These are phyloP conservation scores for Drosophila bocqueti DNA, from an alignment of 1,140 invertebrate species.

Conservation along the genomic window DNA sequence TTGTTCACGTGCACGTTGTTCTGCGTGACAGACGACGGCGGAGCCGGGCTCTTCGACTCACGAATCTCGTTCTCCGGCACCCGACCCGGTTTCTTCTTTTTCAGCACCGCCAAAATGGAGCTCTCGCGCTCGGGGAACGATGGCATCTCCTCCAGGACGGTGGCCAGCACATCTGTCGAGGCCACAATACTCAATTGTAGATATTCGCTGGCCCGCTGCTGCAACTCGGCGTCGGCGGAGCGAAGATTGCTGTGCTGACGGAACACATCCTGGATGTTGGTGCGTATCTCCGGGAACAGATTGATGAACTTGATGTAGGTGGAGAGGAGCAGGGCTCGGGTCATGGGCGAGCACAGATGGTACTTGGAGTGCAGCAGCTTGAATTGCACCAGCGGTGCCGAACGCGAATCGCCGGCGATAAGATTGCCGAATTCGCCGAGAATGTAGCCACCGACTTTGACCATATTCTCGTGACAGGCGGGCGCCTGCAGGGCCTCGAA, in stretches of 20 bases:
- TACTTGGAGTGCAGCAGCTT: conserved; percentile 99
- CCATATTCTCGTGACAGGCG: conserved; percentile 99
- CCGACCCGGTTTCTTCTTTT: conserved; percentile 98
- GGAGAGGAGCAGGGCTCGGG: conserved; percentile 97
- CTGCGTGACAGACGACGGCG: conserved; percentile 85
- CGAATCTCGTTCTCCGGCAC: conserved; percentile 94
- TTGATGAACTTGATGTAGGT: conserved; percentile 99
- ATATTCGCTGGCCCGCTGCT: conserved; percentile 99
- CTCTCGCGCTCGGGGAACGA: conserved; percentile 99
- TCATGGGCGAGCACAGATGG: conserved; percentile 98
- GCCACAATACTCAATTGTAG: conserved; percentile 98
- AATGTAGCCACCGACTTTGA: conserved; percentile 99
- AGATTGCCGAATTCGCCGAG: conserved; percentile 99
- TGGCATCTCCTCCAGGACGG: conserved; percentile 99
- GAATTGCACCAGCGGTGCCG: conserved; percentile 98
- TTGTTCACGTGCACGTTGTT: conserved; percentile 86
- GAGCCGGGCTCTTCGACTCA: conserved; percentile 92
- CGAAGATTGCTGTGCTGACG: conserved; percentile 97
- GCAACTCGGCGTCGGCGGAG: conserved; percentile 98
- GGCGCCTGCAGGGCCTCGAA: conserved; percentile 99
- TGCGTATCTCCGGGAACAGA: conserved; percentile 99
- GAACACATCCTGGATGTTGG: conserved; percentile 98
- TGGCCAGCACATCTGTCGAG: conserved; percentile 98
- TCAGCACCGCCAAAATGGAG: conserved; percentile 98
- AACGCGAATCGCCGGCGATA: conserved; percentile 99